Percentiles rank a stretch among this genome's conserved stretches.
These are phyloP conservation scores for Bimastos eiseni DNA, from an alignment of 2,888 invertebrate genomes.

Conservation along the genomic window DNA sequence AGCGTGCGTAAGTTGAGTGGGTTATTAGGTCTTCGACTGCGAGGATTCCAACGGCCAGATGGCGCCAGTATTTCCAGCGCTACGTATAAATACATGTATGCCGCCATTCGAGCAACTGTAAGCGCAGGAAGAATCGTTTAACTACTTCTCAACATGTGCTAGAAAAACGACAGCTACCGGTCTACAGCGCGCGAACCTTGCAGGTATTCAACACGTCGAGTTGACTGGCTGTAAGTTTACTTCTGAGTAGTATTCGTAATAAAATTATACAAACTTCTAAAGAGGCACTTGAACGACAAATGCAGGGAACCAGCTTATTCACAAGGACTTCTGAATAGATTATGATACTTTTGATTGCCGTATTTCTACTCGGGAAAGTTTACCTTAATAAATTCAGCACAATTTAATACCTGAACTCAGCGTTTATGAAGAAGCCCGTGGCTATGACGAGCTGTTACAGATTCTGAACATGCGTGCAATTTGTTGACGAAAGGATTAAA, in stretches of 20 bases:
- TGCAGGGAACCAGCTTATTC: no score
- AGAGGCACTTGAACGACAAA: no score
- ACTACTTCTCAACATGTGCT: neutral
- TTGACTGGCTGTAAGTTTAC: no score
- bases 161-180: neutral
- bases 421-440: neutral
- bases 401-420: neutral
- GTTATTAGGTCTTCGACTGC: neutral
- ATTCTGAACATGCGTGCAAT: neutral
- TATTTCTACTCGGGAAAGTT: neutral
- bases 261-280: no score
- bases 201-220: neutral
- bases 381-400: neutral
- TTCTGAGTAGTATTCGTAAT: no score
- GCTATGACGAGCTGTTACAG: neutral
- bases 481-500: neutral
- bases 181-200: neutral
- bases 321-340: neutral
- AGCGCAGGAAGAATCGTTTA: neutral
- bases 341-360: neutral
- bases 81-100: neutral
- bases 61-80: neutral
- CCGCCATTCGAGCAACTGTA: neutral
- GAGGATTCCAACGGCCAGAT: constrained; percentile 13
- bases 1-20: constrained; percentile 13